A percentile compares a stretch with the other conserved stretches of the same genome.
Conservation (phyloP, 1,140 invertebrate genomes). For the Drusus annulatus region DNA sequence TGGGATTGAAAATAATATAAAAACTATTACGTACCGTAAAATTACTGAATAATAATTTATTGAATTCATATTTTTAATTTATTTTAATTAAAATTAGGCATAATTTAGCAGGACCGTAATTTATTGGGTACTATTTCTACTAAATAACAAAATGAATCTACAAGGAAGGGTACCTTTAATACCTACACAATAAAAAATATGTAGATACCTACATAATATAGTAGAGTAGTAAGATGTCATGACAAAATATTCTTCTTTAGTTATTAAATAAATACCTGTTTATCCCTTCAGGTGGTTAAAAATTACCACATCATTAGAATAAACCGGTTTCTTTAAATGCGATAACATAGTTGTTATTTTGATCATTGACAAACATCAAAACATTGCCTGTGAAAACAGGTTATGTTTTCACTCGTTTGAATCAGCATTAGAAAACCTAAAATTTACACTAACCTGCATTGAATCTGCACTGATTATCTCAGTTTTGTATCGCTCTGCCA, state of each 20-base stretch:
- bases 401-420: constrained; percentile 26
- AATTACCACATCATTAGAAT: background rate
- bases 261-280: background rate
- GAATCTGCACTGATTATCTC: constrained; percentile 99
- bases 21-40: no score
- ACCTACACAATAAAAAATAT: background rate
- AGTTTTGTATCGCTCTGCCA: constrained; percentile 90
- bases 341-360: background rate
- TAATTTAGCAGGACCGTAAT: no score
- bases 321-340: background rate
- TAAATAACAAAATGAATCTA: no score
- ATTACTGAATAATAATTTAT: no score
- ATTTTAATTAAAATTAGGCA: no score
- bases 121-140: no score
- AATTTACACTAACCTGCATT: constrained; percentile 88
- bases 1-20: no score
- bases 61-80: no score
- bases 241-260: background rate
- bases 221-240: no score
- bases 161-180: background rate
- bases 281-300: background rate
- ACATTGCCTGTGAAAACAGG: no score
- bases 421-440: background rate
- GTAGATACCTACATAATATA: no score
- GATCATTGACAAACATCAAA: background rate